These are phyloP conservation scores for Parotocinclus haroldoi DNA, from an alignment of 2,797 vertebrate genomes.

Conservation along the genomic window DNA sequence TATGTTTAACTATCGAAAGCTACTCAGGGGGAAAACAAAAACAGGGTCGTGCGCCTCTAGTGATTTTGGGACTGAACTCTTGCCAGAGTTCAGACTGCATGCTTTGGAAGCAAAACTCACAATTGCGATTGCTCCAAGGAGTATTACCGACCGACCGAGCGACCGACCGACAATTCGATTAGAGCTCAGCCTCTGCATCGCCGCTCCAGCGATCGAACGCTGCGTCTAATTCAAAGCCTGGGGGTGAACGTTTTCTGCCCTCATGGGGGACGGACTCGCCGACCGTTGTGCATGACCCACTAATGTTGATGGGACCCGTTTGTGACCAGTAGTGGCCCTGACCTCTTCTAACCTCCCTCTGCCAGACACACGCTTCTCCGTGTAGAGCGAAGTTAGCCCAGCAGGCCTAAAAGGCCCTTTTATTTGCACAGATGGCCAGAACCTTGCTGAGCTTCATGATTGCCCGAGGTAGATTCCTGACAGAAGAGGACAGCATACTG, in stretches of 20 bases:
- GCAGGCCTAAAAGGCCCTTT: slow-evolving; percentile 12
- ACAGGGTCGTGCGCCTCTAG: neutral
- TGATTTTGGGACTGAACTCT: neutral
- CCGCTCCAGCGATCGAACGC: neutral
- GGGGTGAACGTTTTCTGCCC: slow-evolving; percentile 13
- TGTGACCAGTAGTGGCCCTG: slow-evolving; percentile 23
- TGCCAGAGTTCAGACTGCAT: neutral
- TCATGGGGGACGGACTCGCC: slow-evolving; percentile 21
- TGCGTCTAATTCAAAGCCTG: neutral
- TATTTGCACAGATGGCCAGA: slow-evolving; percentile 13
- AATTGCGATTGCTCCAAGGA: neutral
- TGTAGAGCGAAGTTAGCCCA: neutral
- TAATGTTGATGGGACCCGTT: slow-evolving; percentile 29
- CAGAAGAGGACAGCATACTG: neutral
- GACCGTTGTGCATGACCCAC: slow-evolving; percentile 34
- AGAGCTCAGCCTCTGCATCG: neutral
- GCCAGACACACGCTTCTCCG: neutral
- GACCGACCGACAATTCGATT: neutral
- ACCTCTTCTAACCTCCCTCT: slow-evolving; percentile 12
- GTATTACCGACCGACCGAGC: neutral
- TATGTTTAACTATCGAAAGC: neutral
- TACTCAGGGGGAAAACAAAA: slow-evolving; percentile 2
- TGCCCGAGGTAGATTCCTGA: slow-evolving; percentile 8
- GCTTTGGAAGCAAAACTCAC: neutral
- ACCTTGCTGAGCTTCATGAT: neutral